Conservation (phyloP, 2,797 vertebrate genomes). For the Ibycter americanus region DNA sequence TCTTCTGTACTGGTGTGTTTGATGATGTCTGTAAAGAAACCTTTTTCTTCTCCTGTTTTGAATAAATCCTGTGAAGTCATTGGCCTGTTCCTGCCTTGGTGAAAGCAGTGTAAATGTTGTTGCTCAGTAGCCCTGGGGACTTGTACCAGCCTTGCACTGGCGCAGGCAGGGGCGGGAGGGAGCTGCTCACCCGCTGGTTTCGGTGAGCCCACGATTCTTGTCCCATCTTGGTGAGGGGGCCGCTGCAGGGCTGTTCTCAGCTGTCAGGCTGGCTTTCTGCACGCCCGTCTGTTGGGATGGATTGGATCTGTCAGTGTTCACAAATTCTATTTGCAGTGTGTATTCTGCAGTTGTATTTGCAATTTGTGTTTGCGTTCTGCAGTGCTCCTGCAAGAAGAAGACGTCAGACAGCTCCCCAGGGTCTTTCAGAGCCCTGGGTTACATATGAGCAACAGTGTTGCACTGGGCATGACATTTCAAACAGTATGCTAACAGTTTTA, state of each 20-base stretch:
- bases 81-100: neutral
- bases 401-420: too few relatives aligned
- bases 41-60: neutral
- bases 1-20: neutral
- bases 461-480: neutral
- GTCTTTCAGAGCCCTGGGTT: neutral
- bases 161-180: neutral
- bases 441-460: neutral
- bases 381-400: neutral
- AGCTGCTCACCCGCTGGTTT: neutral
- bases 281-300: neutral
- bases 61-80: constrained; percentile 35
- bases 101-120: neutral
- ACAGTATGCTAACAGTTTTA: neutral
- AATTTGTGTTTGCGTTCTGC: neutral
- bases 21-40: neutral
- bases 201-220: neutral
- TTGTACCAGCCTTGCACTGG: neutral
- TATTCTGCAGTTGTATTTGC: too few relatives aligned
- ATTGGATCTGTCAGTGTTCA: neutral
- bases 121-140: rapidly evolving
- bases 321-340: neutral
- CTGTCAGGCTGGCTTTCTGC: neutral
- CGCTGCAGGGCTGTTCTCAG: neutral
- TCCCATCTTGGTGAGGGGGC: neutral